phyloP scores from a whole-genome alignment of 64 coral and sea anemone genomes.

The Catalaphyllia jardinei region DNA sequence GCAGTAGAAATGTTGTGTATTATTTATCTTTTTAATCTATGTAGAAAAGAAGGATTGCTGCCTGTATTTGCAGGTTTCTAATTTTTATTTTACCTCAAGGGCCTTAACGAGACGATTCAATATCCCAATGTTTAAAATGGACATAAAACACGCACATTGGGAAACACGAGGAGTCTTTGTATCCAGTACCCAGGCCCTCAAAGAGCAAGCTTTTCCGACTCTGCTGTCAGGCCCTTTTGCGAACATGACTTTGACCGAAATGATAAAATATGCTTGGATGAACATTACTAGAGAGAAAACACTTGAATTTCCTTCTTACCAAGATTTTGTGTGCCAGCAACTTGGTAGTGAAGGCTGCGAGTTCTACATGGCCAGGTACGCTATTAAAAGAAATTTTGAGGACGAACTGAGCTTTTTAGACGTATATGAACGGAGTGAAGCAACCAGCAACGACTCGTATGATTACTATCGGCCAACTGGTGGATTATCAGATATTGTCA shows the following conservation, averaged over 20 bases:
- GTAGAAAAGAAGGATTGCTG: no score
- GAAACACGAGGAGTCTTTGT: neutral
- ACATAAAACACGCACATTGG: neutral
- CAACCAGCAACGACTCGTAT: neutral
- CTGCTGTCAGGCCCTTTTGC: slow-evolving; percentile 1
- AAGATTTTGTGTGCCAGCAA: neutral
- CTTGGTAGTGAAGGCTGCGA: slow-evolving; percentile 17
- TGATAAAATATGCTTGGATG: neutral
- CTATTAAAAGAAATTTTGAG: neutral
- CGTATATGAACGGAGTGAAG: neutral
- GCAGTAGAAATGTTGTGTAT: no score
- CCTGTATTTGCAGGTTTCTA: neutral
- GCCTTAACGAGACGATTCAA: neutral
- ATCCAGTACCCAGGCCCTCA: neutral
- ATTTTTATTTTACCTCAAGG: neutral
- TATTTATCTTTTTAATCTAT: no score
- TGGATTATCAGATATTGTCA: neutral
- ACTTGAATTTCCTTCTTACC: neutral
- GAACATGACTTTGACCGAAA: slow-evolving; percentile 1
- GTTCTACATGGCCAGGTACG: neutral
- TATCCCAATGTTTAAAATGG: neutral
- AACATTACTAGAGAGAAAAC: slow-evolving; percentile 8
- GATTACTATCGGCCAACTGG: neutral
- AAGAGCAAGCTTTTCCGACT: slow-evolving; percentile 15
- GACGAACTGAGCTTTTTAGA: neutral